Percentiles rank a stretch among this genome's conserved stretches.
Conservation (phyloP, 2,113 vertebrate species). For the Arizona elegans region DNA sequence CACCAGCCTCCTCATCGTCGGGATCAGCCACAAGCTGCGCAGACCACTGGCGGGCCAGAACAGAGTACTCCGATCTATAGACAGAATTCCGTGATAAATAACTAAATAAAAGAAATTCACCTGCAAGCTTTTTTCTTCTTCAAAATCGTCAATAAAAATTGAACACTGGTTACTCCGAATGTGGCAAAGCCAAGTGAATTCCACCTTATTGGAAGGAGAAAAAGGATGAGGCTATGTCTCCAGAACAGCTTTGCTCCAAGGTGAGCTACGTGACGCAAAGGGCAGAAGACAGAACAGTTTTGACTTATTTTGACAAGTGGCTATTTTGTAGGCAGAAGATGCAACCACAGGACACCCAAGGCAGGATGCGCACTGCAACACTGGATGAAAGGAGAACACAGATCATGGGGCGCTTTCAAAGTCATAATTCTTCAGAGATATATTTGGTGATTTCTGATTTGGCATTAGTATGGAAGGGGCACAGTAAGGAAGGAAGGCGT, state of each 20-base stretch:
- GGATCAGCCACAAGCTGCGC: too few relatives aligned
- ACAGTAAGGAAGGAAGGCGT: not conserved
- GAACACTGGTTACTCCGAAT: not conserved
- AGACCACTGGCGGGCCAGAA: too few relatives aligned
- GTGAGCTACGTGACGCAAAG: not conserved
- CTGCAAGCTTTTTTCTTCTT: not conserved
- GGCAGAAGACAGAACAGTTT: slow-evolving; percentile 29
- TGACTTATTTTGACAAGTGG: slow-evolving; percentile 26
- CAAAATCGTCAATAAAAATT: not conserved
- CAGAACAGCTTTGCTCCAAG: slow-evolving; percentile 18
- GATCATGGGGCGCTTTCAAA: slow-evolving; percentile 46
- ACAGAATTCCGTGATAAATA: not conserved
- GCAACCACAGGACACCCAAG: slow-evolving; percentile 33
- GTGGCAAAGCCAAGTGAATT: not conserved
- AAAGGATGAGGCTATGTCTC: not conserved
- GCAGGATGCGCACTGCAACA: slow-evolving; percentile 24
- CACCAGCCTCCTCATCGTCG: too few relatives aligned
- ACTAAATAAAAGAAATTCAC: not conserved
- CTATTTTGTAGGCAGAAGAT: slow-evolving; percentile 42
- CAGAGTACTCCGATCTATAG: not conserved
- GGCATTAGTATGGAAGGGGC: too few relatives aligned
- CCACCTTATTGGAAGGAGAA: not conserved
- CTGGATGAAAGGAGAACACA: slow-evolving; percentile 18
- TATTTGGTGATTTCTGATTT: not conserved
- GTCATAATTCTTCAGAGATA: slow-evolving; percentile 57